phyloP scores from a whole-genome alignment of 2,888 invertebrate genomes.

The Tolmerus cingulatus region DNA sequence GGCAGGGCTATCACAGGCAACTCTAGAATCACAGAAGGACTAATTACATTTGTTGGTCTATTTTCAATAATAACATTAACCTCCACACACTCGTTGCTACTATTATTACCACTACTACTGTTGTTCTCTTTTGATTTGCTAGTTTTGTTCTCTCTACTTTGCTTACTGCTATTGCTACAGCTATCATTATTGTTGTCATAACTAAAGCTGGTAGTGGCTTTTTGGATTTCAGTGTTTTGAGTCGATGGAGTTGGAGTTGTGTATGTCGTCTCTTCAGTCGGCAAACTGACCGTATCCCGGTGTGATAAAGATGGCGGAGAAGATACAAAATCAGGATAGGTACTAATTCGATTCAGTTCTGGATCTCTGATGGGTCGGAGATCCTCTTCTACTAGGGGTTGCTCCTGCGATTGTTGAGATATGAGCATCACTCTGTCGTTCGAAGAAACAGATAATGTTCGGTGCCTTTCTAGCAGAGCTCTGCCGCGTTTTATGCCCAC shows the following conservation, averaged over 20 bases:
- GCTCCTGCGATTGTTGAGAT: constrained; percentile 45
- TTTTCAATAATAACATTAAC: constrained; percentile 49
- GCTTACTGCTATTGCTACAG: constrained; percentile 44
- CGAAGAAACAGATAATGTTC: constrained; percentile 58
- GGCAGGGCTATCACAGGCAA: constrained; percentile 62
- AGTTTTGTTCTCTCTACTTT: constrained; percentile 23
- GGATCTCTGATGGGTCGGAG: constrained; percentile 1
- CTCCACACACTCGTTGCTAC: constrained; percentile 48
- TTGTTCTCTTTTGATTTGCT: constrained; percentile 43
- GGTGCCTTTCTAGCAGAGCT: constrained; percentile 58
- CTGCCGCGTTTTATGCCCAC: constrained; percentile 19
- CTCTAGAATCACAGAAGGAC: constrained; percentile 60
- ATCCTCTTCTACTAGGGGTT: constrained; percentile 22
- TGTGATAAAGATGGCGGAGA: constrained; percentile 19
- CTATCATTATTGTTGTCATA: constrained; percentile 50
- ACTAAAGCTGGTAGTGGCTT: constrained; percentile 47
- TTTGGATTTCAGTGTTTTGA: constrained; percentile 42
- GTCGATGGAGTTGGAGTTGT: constrained; percentile 28
- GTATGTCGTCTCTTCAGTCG: background rate
- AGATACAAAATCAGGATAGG: constrained; percentile 11
- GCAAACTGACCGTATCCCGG: constrained; percentile 7
- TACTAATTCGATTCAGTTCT: constrained; percentile 30
- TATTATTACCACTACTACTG: constrained; percentile 41
- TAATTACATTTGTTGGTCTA: constrained; percentile 46
- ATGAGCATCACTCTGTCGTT: constrained; percentile 53